A percentile compares a stretch with the other conserved stretches of the same genome.
Conservation (phyloP, 2,888 invertebrate species). For the Drosophila dives region DNA sequence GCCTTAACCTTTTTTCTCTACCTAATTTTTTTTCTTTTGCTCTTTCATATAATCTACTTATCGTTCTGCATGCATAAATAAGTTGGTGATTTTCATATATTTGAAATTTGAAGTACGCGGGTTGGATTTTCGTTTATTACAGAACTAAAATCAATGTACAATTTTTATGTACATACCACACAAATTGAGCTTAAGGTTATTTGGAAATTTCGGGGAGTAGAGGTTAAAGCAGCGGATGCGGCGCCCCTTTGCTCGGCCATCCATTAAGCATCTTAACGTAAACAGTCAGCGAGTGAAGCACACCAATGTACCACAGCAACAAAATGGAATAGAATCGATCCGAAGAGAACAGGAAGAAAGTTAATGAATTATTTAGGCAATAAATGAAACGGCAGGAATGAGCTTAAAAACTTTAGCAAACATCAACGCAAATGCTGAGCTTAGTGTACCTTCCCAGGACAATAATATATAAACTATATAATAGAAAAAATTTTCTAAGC, state of each 20-base stretch:
- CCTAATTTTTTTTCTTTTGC: background rate
- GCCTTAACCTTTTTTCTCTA: background rate
- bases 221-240: slow-evolving; percentile 42
- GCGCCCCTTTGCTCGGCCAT: slow-evolving; percentile 68
- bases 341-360: slow-evolving; percentile 17
- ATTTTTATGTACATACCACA: slow-evolving; percentile 57
- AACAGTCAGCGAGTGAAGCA: slow-evolving; percentile 3
- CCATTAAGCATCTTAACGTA: slow-evolving; percentile 70
- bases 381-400: slow-evolving; percentile 21
- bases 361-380: slow-evolving; percentile 56
- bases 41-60: background rate
- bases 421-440: slow-evolving; percentile 26
- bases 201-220: slow-evolving; percentile 19
- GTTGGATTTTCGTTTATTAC: slow-evolving; percentile 28
- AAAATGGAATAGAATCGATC: background rate
- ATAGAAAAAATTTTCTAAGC: slow-evolving; percentile 6
- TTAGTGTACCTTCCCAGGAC: background rate
- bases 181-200: slow-evolving; percentile 29
- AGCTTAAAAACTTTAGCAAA: slow-evolving; percentile 1
- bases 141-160: slow-evolving; percentile 52
- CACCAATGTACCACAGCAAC: background rate
- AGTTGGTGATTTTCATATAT: slow-evolving; percentile 39
- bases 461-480: background rate
- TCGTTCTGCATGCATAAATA: slow-evolving; percentile 51
- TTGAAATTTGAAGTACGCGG: slow-evolving; percentile 14